Conservation (phyloP, 2,113 vertebrate species). For the Kryptolebias marmoratus region DNA sequence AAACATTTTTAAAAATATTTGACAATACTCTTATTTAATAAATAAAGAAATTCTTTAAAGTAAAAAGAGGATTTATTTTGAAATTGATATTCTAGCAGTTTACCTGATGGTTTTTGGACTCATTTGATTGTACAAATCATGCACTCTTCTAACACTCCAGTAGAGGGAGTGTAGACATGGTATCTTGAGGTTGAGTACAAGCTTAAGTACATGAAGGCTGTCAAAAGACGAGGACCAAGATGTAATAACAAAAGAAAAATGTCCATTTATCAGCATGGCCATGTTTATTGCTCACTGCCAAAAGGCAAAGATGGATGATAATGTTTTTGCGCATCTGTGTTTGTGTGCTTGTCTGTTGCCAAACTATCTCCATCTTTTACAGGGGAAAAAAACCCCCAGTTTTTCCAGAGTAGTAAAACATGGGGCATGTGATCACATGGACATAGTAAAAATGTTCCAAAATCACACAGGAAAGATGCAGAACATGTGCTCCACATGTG, state of each 20-base stretch:
- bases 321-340: too few species aligned
- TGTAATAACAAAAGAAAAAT: not conserved
- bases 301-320: too few species aligned
- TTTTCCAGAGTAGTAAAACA: too few species aligned
- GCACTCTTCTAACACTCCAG: constrained; percentile 58
- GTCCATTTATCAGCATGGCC: too few species aligned
- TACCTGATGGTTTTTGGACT: not conserved
- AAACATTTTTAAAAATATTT: constrained; percentile 41
- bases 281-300: too few species aligned
- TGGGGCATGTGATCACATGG: too few species aligned
- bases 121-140: not conserved
- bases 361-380: too few species aligned
- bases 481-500: too few species aligned
- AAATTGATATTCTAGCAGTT: not conserved
- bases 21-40: constrained; percentile 41
- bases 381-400: too few species aligned
- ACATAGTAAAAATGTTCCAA: too few species aligned
- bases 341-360: too few species aligned
- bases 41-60: constrained; percentile 63
- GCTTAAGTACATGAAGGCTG: not conserved
- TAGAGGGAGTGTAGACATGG: constrained; percentile 71
- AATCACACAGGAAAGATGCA: too few species aligned
- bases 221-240: not conserved
- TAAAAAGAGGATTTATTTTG: not conserved
- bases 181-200: constrained; percentile 19